These are phyloP conservation scores for Dascyllus trimaculatus DNA, from an alignment of 2,113 vertebrate genomes.

Conservation along the genomic window DNA sequence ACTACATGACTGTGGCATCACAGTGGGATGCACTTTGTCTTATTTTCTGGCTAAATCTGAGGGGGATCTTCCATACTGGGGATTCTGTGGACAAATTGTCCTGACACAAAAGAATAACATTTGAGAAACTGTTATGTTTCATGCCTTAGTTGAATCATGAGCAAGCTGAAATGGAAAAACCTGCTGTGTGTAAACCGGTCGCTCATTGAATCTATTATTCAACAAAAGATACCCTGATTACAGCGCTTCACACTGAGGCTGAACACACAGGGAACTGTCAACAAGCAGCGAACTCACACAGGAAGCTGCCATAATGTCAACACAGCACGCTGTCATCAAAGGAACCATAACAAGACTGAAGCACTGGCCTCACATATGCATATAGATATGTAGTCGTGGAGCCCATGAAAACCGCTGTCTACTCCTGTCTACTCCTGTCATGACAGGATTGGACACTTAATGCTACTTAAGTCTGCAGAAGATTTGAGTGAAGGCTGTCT, in stretches of 20 bases:
- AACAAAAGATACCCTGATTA: conserved; percentile 59
- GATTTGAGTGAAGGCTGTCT: background rate
- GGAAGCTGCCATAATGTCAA: conserved; percentile 50
- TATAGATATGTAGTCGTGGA: background rate
- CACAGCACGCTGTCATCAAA: conserved; percentile 42
- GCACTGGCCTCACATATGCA: conserved; percentile 1
- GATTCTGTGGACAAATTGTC: conserved; percentile 35
- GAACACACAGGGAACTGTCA: conserved; percentile 56
- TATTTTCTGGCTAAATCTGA: conserved; percentile 28
- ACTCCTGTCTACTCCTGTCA: background rate
- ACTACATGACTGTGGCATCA: conserved; percentile 21
- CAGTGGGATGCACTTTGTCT: conserved; percentile 28
- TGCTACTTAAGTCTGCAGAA: background rate
- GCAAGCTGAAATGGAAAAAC: conserved; percentile 62
- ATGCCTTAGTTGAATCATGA: conserved; percentile 48
- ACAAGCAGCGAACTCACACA: conserved; percentile 28
- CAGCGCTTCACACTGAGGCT: conserved; percentile 41
- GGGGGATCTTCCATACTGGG: conserved; percentile 15
- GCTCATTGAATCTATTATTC: conserved; percentile 64
- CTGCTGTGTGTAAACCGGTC: conserved; percentile 48
- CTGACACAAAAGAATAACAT: conserved; percentile 58
- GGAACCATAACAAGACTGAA: conserved; percentile 47
- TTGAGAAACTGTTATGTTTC: conserved; percentile 45
- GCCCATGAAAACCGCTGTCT: background rate
- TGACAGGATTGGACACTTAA: conserved; percentile 20